A percentile compares a stretch with the other conserved stretches of the same genome.
Conservation (phyloP, 2,888 invertebrate genomes). For the Chymomyza amoena region DNA sequence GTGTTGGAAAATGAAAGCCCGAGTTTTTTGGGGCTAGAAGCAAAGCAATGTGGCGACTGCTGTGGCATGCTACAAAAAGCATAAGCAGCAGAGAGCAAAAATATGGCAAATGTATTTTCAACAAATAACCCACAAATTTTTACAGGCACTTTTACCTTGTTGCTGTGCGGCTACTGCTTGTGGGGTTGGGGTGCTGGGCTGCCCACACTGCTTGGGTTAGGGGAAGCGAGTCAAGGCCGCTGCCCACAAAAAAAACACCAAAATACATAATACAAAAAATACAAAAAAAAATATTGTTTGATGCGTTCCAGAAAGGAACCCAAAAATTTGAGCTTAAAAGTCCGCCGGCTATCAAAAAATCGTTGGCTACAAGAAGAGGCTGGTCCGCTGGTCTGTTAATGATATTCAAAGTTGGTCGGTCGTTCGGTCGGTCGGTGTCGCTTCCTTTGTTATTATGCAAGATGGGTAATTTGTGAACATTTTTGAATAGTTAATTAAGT, state of each 20-base stretch:
- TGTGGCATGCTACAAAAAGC: conserved; percentile 7
- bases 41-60: neutral
- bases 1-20: conserved; percentile 16
- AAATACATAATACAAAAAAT: neutral
- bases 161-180: conserved; percentile 42
- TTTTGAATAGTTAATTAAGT: conserved; percentile 70
- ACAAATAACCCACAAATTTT: conserved; percentile 62
- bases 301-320: neutral
- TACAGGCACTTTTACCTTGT: conserved; percentile 39
- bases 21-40: neutral
- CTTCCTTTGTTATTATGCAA: conserved; percentile 51
- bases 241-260: conserved; percentile 13
- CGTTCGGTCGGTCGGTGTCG: conserved; percentile 22
- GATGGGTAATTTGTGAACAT: conserved; percentile 65
- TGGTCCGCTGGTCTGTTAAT: conserved; percentile 33
- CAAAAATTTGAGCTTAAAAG: neutral
- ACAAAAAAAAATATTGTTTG: conserved; percentile 3
- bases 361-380: neutral
- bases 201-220: conserved; percentile 8
- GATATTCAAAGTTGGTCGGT: conserved; percentile 26
- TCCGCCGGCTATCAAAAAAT: neutral
- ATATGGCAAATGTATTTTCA: conserved; percentile 54
- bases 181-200: neutral
- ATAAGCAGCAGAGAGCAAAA: conserved; percentile 20
- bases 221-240: conserved; percentile 29